Conservation (phyloP, 2,113 vertebrate genomes). For the Xenopus laevis region DNA sequence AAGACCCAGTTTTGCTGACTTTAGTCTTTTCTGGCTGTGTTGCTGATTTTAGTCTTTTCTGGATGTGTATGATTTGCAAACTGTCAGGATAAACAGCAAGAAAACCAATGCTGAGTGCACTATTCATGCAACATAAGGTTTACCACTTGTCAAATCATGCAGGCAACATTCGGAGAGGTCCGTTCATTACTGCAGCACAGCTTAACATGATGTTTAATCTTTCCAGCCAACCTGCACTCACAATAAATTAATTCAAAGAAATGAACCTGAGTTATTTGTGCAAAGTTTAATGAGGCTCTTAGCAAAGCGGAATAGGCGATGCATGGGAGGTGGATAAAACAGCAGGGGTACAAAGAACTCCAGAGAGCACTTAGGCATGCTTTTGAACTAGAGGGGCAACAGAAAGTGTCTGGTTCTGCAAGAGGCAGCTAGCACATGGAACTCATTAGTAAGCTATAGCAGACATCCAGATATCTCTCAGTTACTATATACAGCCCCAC, state of each 20-base stretch:
- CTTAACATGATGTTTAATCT: not conserved
- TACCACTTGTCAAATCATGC: too few relatives aligned
- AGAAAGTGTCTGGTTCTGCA: not conserved
- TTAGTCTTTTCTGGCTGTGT: too few relatives aligned
- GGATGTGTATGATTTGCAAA: too few relatives aligned
- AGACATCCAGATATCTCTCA: slow-evolving; percentile 7
- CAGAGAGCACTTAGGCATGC: slow-evolving; percentile 8
- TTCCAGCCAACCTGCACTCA: slow-evolving; percentile 26
- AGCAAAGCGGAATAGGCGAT: slow-evolving; percentile 37
- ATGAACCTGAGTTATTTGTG: not conserved
- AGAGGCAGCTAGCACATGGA: not conserved
- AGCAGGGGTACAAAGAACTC: slow-evolving; percentile 33
- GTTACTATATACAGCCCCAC: not conserved
- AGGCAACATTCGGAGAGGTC: too few relatives aligned
- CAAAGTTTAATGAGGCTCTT: slow-evolving; percentile 35
- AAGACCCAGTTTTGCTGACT: too few relatives aligned
- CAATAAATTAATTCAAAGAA: slow-evolving; percentile 23
- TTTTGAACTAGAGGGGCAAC: not conserved
- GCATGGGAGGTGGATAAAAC: slow-evolving; percentile 38
- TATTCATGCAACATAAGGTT: too few relatives aligned
- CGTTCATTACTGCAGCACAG: not conserved
- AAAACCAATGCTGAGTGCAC: too few relatives aligned
- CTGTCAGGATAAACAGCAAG: too few relatives aligned
- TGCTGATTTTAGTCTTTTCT: too few relatives aligned
- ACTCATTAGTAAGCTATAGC: not conserved